phyloP scores from a whole-genome alignment of 2,113 vertebrate genomes.

The Phrynosoma blainvillii region DNA sequence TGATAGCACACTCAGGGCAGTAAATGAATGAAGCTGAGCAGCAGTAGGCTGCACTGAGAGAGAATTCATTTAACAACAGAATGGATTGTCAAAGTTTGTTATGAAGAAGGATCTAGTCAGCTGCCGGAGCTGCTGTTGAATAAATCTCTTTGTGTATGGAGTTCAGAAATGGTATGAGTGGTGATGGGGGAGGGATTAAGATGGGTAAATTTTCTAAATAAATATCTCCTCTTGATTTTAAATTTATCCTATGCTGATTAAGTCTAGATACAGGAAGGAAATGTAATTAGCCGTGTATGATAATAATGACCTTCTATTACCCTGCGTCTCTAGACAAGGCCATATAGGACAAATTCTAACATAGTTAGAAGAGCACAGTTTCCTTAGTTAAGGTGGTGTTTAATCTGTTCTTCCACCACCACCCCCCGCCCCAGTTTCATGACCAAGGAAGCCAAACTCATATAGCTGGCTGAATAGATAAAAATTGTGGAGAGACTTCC shows the following conservation, averaged over 20 bases:
- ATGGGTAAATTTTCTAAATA: slow-evolving; percentile 31
- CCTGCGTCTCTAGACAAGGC: background rate
- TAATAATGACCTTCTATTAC: slow-evolving; percentile 49
- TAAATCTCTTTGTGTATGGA: background rate
- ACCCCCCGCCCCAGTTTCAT: too few species aligned
- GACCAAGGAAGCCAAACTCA: background rate
- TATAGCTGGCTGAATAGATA: background rate
- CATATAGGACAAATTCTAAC: slow-evolving; percentile 29
- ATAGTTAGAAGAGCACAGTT: slow-evolving; percentile 45
- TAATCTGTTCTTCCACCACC: slow-evolving; percentile 26
- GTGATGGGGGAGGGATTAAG: background rate
- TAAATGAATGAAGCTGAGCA: background rate
- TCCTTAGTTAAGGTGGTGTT: slow-evolving; percentile 42
- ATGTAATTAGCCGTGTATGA: slow-evolving; percentile 39
- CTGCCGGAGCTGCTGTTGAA: background rate
- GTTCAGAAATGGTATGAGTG: slow-evolving; percentile 18
- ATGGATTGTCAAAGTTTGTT: fast-evolving
- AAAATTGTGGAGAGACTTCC: too few species aligned
- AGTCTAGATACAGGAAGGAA: slow-evolving; percentile 47
- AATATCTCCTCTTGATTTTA: background rate
- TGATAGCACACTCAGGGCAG: fast-evolving
- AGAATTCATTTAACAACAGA: background rate
- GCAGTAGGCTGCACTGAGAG: background rate
- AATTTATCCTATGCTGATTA: slow-evolving; percentile 31
- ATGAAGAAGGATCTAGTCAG: fast-evolving